Conservation (phyloP, 37 sponge, comb jelly and placozoan genomes). For the Axinella damicornis region DNA sequence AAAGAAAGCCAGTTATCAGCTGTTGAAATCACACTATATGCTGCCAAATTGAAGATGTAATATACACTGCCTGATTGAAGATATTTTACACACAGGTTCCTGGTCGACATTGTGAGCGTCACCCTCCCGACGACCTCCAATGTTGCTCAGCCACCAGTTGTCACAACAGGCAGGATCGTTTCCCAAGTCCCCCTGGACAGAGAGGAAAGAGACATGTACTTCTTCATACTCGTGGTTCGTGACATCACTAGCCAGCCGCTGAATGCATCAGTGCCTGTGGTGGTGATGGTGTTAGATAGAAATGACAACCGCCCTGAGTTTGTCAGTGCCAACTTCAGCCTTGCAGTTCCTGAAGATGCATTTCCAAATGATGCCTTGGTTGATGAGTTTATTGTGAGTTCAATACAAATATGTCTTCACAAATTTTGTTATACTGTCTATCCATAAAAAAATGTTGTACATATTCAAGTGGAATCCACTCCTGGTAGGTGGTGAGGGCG, state of each 20-base stretch:
- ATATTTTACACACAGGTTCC: conserved; percentile 24
- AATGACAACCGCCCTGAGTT: conserved; percentile 52
- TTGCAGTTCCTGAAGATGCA: conserved; percentile 23
- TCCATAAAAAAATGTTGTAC: too few relatives aligned
- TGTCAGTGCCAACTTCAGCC: not conserved
- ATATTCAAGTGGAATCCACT: too few relatives aligned
- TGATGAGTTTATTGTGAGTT: too few relatives aligned
- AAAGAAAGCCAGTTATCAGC: too few relatives aligned
- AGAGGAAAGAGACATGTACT: conserved; percentile 32
- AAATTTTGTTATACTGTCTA: too few relatives aligned
- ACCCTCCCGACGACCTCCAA: not conserved
- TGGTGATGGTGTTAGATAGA: conserved; percentile 21
- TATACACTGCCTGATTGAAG: too few relatives aligned
- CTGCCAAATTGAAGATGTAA: too few relatives aligned
- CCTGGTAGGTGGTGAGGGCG: too few relatives aligned
- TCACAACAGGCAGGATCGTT: conserved; percentile 15
- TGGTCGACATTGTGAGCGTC: not conserved
- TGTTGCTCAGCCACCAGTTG: conserved; percentile 28
- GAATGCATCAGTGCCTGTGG: conserved; percentile 8
- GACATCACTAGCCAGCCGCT: conserved; percentile 16
- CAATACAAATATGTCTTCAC: too few relatives aligned
- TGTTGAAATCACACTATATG: too few relatives aligned
- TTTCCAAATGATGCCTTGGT: not conserved
- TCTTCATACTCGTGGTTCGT: conserved; percentile 10
- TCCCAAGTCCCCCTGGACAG: conserved; percentile 23